Conservation (phyloP, 2,888 invertebrate genomes). For the Diabrotica balteata region DNA sequence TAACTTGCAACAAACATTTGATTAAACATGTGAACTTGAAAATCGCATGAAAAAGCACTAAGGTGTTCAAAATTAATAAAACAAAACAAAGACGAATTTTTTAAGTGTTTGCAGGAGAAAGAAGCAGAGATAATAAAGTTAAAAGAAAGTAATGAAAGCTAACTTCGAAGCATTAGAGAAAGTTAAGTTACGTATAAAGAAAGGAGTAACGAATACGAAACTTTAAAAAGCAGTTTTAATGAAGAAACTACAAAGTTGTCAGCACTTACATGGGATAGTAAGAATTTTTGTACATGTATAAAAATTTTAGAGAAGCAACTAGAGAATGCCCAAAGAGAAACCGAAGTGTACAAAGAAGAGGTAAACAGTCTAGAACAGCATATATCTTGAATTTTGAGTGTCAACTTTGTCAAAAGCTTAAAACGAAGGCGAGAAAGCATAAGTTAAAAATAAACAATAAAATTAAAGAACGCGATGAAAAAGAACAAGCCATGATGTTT, state of each 20-base stretch:
- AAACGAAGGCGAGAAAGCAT: conserved; percentile 35
- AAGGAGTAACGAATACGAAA: conserved; percentile 33
- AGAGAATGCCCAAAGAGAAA: conserved; percentile 29
- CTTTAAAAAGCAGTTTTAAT: conserved; percentile 31
- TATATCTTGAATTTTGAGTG: conserved; percentile 35
- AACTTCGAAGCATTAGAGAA: conserved; percentile 32
- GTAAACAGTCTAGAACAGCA: conserved; percentile 38
- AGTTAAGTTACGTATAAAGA: conserved; percentile 36
- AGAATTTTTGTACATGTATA: conserved; percentile 38
- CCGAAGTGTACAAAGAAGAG: conserved; percentile 35
- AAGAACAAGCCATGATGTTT: conserved; percentile 33
- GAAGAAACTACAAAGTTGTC: conserved; percentile 36
- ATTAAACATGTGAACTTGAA: no score
- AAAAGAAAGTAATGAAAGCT: conserved; percentile 35
- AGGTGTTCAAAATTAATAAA: conserved; percentile 45
- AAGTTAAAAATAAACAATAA: conserved; percentile 34
- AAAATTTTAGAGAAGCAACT: conserved; percentile 39
- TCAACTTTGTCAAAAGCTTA: conserved; percentile 36
- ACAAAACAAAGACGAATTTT: conserved; percentile 45
- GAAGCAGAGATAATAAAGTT: conserved; percentile 41
- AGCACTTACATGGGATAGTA: conserved; percentile 35
- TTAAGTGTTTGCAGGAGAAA: conserved; percentile 41
- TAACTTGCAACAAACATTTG: no score
- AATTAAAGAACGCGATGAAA: conserved; percentile 33
- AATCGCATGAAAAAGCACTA: conserved; percentile 43